Base-by-base conservation (phyloP, 2,797 vertebrate genomes). In the Eulemur coronatus region DNA sequence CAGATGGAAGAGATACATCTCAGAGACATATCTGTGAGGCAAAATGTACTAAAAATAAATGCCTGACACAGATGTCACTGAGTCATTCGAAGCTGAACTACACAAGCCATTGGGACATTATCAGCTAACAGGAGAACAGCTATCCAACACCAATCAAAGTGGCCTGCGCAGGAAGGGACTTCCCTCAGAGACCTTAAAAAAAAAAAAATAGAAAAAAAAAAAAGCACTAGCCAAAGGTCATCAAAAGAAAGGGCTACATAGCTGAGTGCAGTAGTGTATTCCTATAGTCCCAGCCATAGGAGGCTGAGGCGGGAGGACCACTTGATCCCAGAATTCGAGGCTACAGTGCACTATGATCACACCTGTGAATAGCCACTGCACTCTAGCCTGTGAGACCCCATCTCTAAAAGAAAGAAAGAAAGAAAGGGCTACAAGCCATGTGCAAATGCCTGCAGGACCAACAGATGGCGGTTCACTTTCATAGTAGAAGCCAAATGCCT, bases 21-120 rank as follows among this genome's bases (percentile, higher is more conserved):
- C 86, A 4, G 55, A 93, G 91, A 95, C 65, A 63, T 82, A 94
- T 96, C 93, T 95, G 55, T 82, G 61, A 75, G 87, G 67, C 63
- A 94, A 91, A 97, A 89, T 43, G 72, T 33, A 63, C 86, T 94
- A 94, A 96, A 97, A 96, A 96, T 97, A 97, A 97, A 93, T 26
- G 67, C 67, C 87, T 92, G 94, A 80, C 93, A 95, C 80, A 94
- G 76, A 96, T 97, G 91, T 84, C 95, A 88, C 80, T 57, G 80
- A 95, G 89, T 97, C 95, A 96, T 35, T 97, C 91, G 94, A 73
- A 72, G 69, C 63, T 52, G 50, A 95, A 41, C 61, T 67, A 12
- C 95, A 43, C 10, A 15, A 57, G 91, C 72, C 69, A 52, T 75
- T 2, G 24, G 95, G 43, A 57, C 89, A 88, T 61, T 55, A 87